phyloP scores from a whole-genome alignment of 2,113 vertebrate species.

The Amphilophus citrinellus region DNA sequence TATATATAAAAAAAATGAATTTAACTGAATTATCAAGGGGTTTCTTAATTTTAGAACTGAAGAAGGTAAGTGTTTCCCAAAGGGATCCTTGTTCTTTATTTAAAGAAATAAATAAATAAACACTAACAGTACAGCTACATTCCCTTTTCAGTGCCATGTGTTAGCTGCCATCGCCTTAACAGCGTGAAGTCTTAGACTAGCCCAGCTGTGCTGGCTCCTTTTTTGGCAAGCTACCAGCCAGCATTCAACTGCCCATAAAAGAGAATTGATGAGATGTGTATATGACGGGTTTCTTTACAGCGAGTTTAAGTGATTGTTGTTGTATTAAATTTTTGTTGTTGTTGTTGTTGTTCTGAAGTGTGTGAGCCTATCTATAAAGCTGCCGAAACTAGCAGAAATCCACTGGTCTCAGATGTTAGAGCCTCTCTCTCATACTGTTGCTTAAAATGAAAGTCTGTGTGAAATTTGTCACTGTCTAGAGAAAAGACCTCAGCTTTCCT shows the following conservation, averaged over 20 bases:
- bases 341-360: slow-evolving; percentile 1
- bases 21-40: background rate
- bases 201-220: slow-evolving; percentile 23
- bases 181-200: slow-evolving; percentile 8
- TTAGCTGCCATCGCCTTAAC: slow-evolving; percentile 40
- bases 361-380: slow-evolving; percentile 32
- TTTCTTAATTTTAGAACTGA: slow-evolving; percentile 26
- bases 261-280: slow-evolving; percentile 32
- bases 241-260: slow-evolving; percentile 37
- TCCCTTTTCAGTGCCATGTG: slow-evolving; percentile 35
- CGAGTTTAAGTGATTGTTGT: slow-evolving; percentile 45
- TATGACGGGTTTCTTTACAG: slow-evolving; percentile 20
- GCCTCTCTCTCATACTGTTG: slow-evolving; percentile 29
- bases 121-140: slow-evolving; percentile 36
- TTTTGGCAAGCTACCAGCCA: slow-evolving; percentile 30
- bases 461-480: slow-evolving; percentile 68
- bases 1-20: too few relatives aligned
- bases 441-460: slow-evolving; percentile 60
- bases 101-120: slow-evolving; percentile 4
- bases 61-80: slow-evolving; percentile 54
- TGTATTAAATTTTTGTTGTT: background rate
- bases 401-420: slow-evolving; percentile 25
- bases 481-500: slow-evolving; percentile 44
- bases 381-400: slow-evolving; percentile 26
- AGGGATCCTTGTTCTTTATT: slow-evolving; percentile 40